Evolutionary conservation across 2,113 vertebrate species (phyloP).

Genomic region (Burhinus oedicnemus): DNA sequence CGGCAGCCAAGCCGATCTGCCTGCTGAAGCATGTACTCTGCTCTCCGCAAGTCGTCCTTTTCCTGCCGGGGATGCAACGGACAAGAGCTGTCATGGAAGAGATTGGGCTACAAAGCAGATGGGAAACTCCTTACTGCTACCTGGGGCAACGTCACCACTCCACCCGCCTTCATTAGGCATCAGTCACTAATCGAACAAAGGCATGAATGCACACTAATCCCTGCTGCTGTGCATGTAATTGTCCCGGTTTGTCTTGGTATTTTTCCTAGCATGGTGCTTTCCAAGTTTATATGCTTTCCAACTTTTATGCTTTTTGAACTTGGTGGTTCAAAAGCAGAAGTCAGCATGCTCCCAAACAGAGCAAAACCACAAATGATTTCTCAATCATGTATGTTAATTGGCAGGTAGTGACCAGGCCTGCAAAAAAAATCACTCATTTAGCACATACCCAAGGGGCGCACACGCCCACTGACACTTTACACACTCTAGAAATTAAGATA

Average conservation of each 20-base stretch:
- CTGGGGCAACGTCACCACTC: background rate
- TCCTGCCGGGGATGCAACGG: constrained; percentile 73
- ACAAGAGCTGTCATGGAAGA: background rate
- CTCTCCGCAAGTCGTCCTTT: constrained; percentile 86
- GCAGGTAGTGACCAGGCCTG: background rate
- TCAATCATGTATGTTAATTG: background rate
- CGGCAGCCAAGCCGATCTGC: constrained; percentile 90
- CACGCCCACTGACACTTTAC: background rate
- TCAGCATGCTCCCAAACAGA: background rate
- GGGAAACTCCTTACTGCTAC: background rate
- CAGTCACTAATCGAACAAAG: background rate
- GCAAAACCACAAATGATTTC: background rate
- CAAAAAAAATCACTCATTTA: background rate
- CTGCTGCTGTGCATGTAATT: background rate
- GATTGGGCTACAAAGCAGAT: background rate
- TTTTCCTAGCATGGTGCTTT: background rate
- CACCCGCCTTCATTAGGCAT: background rate
- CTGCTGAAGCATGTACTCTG: constrained; percentile 90
- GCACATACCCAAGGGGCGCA: background rate
- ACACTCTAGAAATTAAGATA: background rate
- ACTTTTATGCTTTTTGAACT: background rate
- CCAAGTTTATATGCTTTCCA: background rate
- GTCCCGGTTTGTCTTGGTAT: background rate
- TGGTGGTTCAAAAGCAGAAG: background rate
- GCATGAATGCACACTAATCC: background rate